Percentiles rank a stretch among this genome's conserved stretches.
Evolutionary conservation across 2,888 invertebrate species (phyloP).

Genomic region (Dysmachus trigonus): DNA sequence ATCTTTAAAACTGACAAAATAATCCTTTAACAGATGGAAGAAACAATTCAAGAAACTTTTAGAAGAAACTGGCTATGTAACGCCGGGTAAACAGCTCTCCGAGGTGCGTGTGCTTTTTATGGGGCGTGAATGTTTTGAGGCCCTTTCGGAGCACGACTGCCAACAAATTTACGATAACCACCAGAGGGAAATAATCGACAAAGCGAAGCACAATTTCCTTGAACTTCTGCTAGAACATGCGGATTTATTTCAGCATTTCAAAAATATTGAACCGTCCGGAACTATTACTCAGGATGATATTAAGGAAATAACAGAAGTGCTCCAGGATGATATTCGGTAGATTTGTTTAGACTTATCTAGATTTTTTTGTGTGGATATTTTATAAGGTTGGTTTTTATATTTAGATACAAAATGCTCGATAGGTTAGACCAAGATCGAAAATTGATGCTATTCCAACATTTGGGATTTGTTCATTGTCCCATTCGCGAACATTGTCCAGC

Average conservation of each 20-base stretch:
- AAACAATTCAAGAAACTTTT: conserved; percentile 92
- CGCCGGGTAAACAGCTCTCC: conserved; percentile 90
- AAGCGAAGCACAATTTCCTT: conserved; percentile 90
- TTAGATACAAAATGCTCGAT: conserved; percentile 91
- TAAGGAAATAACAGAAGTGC: conserved; percentile 88
- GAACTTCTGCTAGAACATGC: conserved; percentile 92
- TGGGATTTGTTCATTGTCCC: conserved; percentile 95
- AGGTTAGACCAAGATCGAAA: conserved; percentile 94
- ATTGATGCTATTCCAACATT: conserved; percentile 91
- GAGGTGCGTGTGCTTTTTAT: conserved; percentile 91
- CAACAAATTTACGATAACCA: conserved; percentile 93
- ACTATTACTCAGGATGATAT: conserved; percentile 95
- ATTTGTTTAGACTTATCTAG: background rate
- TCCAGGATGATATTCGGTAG: conserved; percentile 91
- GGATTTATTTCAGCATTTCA: conserved; percentile 91
- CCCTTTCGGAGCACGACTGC: conserved; percentile 87
- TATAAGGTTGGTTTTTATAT: conserved; percentile 44
- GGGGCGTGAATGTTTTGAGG: conserved; percentile 94
- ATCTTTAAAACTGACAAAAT: background rate
- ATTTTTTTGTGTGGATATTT: conserved; percentile 67
- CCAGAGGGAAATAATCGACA: conserved; percentile 87
- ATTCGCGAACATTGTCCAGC: conserved; percentile 94
- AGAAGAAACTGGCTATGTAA: conserved; percentile 93
- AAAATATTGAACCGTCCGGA: conserved; percentile 86
- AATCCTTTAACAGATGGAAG: conserved; percentile 75